phyloP scores from a whole-genome alignment of 2,113 vertebrate genomes.

The Sinocyclocheilus anophthalmus region DNA sequence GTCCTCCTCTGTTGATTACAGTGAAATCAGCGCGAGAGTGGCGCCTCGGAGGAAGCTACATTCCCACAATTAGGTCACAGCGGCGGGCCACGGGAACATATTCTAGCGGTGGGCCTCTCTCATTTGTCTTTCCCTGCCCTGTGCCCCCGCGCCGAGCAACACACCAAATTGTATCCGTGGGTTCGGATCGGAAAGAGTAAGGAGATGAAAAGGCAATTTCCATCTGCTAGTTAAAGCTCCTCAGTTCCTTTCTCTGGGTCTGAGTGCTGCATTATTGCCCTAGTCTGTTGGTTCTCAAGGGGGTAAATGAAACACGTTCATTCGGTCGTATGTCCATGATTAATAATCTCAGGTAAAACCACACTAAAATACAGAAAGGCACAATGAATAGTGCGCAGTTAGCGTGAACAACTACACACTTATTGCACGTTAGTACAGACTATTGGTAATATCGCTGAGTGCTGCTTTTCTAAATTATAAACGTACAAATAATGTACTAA shows the following conservation, averaged over 20 bases:
- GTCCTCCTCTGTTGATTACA: constrained; percentile 59
- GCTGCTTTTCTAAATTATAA: background rate
- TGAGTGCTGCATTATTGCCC: constrained; percentile 38
- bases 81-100: constrained; percentile 46
- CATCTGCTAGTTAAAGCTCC: constrained; percentile 33
- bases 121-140: constrained; percentile 60
- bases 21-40: constrained; percentile 62
- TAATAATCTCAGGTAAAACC: background rate
- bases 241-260: constrained; percentile 34
- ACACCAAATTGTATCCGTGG: constrained; percentile 51
- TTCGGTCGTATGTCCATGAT: constrained; percentile 95
- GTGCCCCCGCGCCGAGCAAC: constrained; percentile 45
- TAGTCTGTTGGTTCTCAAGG: constrained; percentile 36
- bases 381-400: background rate
- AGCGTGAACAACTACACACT: background rate
- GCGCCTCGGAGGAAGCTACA: constrained; percentile 56
- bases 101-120: constrained; percentile 55
- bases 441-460: background rate
- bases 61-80: constrained; percentile 63
- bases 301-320: constrained; percentile 57
- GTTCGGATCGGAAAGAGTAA: constrained; percentile 36
- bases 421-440: background rate
- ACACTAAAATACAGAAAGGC: background rate
- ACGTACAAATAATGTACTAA: background rate
- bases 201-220: constrained; percentile 54